Evolutionary conservation across 2,113 vertebrate species (phyloP).

Genomic region (Elephantulus edwardii): DNA sequence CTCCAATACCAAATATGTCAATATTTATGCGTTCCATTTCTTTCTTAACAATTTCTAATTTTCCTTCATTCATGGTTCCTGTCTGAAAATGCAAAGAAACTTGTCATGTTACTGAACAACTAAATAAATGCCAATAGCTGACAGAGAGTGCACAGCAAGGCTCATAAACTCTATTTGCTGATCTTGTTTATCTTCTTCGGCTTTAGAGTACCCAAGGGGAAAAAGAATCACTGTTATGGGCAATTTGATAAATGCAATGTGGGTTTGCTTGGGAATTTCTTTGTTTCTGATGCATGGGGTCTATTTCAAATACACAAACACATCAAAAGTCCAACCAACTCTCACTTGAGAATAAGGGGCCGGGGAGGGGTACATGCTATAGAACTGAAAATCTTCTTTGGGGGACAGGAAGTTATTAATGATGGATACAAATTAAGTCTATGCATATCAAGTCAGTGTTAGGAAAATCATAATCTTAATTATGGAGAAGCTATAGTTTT

Average conservation of each 20-base stretch:
- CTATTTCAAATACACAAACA: neutral
- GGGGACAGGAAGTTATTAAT: neutral
- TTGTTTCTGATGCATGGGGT: neutral
- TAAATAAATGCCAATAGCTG: neutral
- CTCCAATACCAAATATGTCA: too few species aligned
- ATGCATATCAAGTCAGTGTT: neutral
- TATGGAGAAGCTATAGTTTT: neutral
- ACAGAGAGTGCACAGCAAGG: neutral
- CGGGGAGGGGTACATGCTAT: accelerated
- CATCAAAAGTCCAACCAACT: neutral
- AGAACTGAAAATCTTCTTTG: neutral
- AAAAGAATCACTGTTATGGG: neutral
- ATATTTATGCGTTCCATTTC: too few species aligned
- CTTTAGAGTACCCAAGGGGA: neutral
- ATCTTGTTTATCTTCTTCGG: neutral
- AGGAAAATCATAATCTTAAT: neutral
- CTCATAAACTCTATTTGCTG: neutral
- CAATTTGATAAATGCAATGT: neutral
- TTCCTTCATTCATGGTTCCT: too few species aligned
- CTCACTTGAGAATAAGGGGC: neutral
- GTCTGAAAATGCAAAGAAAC: neutral
- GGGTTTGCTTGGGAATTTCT: neutral
- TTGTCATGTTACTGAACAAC: neutral
- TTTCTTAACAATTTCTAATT: too few species aligned
- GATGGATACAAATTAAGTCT: neutral